Conservation (phyloP, 2,888 invertebrate genomes). For the Amblyjoppa proteus region DNA sequence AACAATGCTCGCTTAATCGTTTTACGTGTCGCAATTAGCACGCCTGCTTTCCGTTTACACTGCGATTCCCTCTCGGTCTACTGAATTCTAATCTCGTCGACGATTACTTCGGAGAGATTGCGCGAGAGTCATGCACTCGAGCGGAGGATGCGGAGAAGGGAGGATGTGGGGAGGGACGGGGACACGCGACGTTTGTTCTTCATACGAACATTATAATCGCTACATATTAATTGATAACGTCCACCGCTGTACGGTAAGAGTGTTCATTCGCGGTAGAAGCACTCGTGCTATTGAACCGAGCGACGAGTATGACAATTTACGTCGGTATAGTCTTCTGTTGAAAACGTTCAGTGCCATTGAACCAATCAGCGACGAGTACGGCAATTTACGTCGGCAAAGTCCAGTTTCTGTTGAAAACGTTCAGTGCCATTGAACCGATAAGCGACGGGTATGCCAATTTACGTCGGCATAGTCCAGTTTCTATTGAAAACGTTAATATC, state of each 20-base stretch:
- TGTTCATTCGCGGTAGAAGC: constrained; percentile 20
- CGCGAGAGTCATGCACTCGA: constrained; percentile 8
- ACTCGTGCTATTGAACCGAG: not conserved
- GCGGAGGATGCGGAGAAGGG: not conserved
- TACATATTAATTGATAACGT: constrained; percentile 35
- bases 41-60: constrained; percentile 64
- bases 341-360: not conserved
- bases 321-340: not conserved
- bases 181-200: not conserved
- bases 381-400: not conserved
- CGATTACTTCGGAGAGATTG: constrained; percentile 58
- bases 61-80: constrained; percentile 22
- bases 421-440: not conserved
- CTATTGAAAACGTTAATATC: not conserved
- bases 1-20: constrained; percentile 81
- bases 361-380: not conserved
- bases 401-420: not conserved
- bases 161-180: not conserved
- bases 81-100: constrained; percentile 29
- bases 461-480: not conserved
- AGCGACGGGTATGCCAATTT: not conserved
- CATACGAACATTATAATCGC: constrained; percentile 6
- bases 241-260: not conserved
- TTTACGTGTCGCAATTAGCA: constrained; percentile 82
- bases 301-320: not conserved